phyloP scores from a whole-genome alignment of 2,797 vertebrate genomes.

The Pseudopleuronectes americanus region DNA sequence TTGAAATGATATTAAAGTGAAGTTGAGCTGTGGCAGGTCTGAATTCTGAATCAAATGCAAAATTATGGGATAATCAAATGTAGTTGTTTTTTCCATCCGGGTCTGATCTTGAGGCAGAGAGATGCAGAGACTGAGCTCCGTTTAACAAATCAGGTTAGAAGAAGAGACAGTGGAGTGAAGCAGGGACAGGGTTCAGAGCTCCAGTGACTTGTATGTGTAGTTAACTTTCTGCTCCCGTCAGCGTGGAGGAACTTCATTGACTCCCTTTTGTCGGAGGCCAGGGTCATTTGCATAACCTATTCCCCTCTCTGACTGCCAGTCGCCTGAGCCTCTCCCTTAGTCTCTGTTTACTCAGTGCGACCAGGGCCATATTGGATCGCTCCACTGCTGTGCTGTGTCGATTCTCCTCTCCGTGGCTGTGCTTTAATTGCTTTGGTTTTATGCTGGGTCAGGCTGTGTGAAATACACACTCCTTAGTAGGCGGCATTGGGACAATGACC shows the following conservation, averaged over 20 bases:
- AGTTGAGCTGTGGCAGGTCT: slow-evolving; percentile 14
- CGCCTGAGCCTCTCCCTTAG: slow-evolving; percentile 56
- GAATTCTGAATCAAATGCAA: slow-evolving; percentile 23
- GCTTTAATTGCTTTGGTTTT: slow-evolving; percentile 80
- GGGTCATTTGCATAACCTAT: slow-evolving; percentile 80
- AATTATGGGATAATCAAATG: slow-evolving; percentile 11
- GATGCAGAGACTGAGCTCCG: slow-evolving; percentile 30
- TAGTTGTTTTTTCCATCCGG: slow-evolving; percentile 36
- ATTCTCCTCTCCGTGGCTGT: slow-evolving; percentile 65
- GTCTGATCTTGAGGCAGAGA: slow-evolving; percentile 42
- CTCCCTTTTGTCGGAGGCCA: slow-evolving; percentile 68
- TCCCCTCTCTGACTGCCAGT: slow-evolving; percentile 65
- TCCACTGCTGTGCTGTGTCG: slow-evolving; percentile 66
- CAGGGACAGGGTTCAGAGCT: slow-evolving; percentile 50
- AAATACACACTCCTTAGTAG: slow-evolving; percentile 65
- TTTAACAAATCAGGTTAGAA: slow-evolving; percentile 41
- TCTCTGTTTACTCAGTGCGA: slow-evolving; percentile 71
- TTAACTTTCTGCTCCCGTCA: slow-evolving; percentile 78
- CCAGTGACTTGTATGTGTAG: slow-evolving; percentile 71
- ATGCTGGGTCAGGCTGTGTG: slow-evolving; percentile 75
- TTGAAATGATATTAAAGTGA: slow-evolving; percentile 10
- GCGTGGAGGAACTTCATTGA: slow-evolving; percentile 74
- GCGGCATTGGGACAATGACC: slow-evolving; percentile 75
- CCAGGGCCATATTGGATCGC: slow-evolving; percentile 71
- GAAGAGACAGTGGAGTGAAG: slow-evolving; percentile 34